These are phyloP conservation scores for Drosophila auraria DNA, from an alignment of 1,140 invertebrate genomes.

Conservation along the genomic window DNA sequence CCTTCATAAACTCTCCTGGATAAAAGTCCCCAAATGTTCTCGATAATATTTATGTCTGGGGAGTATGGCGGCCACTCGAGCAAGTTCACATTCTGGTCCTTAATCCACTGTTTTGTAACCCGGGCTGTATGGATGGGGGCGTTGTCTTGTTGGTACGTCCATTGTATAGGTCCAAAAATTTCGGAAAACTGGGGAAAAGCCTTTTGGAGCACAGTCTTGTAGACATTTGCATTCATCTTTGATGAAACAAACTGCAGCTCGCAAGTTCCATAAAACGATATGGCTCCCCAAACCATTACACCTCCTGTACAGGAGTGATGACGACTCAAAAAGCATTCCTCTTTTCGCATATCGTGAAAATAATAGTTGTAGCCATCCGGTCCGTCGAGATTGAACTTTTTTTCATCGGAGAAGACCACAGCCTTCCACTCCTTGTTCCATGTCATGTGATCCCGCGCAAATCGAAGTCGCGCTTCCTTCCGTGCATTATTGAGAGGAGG, in stretches of 20 bases:
- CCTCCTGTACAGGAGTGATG: background rate
- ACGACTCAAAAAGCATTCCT: background rate
- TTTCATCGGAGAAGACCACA: background rate
- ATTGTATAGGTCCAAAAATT: background rate
- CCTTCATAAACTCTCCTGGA: background rate
- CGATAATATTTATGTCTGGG: conserved; percentile 4
- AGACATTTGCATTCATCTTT: background rate
- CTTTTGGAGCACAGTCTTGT: background rate
- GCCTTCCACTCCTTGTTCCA: background rate
- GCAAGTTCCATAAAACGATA: background rate
- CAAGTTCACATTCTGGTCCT: background rate
- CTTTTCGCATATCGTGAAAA: background rate
- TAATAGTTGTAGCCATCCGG: no score
- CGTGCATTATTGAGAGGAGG: background rate
- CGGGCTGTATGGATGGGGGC: background rate
- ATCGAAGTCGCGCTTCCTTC: background rate
- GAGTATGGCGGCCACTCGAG: background rate
- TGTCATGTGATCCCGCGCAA: background rate
- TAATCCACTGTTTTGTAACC: background rate
- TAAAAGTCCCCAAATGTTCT: background rate
- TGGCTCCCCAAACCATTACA: background rate
- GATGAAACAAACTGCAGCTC: background rate
- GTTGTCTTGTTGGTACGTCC: background rate
- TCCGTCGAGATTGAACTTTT: no score
- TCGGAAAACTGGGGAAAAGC: background rate